Conservation (phyloP, 1,140 invertebrate genomes). For the Panonychus citri region DNA sequence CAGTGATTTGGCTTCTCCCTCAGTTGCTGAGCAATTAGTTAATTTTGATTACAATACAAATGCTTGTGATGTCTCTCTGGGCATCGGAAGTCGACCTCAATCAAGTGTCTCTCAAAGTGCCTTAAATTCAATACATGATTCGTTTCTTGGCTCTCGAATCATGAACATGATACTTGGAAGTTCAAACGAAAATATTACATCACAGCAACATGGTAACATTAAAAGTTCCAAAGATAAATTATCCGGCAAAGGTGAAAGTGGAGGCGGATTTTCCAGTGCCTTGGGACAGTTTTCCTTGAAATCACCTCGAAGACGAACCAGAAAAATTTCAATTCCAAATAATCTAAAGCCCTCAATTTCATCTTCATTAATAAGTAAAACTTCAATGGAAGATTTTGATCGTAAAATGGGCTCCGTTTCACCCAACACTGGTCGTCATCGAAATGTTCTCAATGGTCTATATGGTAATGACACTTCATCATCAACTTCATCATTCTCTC, state of each 20-base stretch:
- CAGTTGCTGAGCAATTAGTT: background rate
- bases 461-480: no score
- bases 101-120: slow-evolving; percentile 3
- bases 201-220: background rate
- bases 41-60: background rate
- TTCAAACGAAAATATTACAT: slow-evolving; percentile 8
- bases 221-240: slow-evolving; percentile 2
- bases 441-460: background rate
- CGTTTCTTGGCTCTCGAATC: slow-evolving; percentile 8
- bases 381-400: background rate
- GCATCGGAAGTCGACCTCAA: background rate
- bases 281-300: slow-evolving; percentile 5
- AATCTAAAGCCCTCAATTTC: background rate
- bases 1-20: background rate
- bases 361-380: background rate
- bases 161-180: slow-evolving; percentile 14
- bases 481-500: no score
- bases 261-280: slow-evolving; percentile 1
- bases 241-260: no score
- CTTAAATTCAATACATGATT: slow-evolving; percentile 5
- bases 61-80: slow-evolving; percentile 3
- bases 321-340: background rate
- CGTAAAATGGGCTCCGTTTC: background rate
- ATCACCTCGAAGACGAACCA: slow-evolving; percentile 5
- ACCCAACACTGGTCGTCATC: background rate